Conservation (phyloP, 92 coral and sea anemone genomes). For the Siderastrea siderea region DNA sequence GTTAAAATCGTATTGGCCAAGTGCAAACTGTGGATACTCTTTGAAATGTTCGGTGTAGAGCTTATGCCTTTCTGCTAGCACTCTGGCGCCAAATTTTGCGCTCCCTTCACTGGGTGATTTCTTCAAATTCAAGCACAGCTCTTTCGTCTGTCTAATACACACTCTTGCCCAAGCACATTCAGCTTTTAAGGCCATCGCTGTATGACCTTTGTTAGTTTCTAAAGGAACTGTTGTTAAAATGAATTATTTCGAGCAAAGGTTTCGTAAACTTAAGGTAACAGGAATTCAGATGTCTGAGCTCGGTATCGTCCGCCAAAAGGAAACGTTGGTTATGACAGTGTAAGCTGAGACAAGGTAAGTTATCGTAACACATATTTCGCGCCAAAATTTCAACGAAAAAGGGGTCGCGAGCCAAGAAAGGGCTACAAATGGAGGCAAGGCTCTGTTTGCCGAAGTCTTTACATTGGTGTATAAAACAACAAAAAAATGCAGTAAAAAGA, state of each 20-base stretch:
- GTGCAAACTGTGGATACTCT: conserved; percentile 14
- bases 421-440: neutral
- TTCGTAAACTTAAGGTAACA: neutral
- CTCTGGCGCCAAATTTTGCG: conserved; percentile 44
- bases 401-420: neutral
- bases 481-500: conserved; percentile 10
- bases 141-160: conserved; percentile 50
- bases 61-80: conserved; percentile 27
- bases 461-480: neutral
- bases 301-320: neutral
- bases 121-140: conserved; percentile 26
- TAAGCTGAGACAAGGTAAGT: neutral
- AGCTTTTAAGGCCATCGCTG: conserved; percentile 42
- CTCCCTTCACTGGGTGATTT: conserved; percentile 29
- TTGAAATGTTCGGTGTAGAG: conserved; percentile 31
- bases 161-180: conserved; percentile 67
- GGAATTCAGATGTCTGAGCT: neutral
- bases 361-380: conserved; percentile 4
- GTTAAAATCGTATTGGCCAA: too few relatives aligned
- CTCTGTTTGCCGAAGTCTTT: neutral
- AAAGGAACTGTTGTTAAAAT: conserved; percentile 20
- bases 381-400: neutral
- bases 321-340: neutral
- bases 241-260: neutral
- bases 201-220: conserved; percentile 31